Base-by-base conservation (phyloP, 2,113 vertebrate genomes). In the Aegypius monachus region DNA sequence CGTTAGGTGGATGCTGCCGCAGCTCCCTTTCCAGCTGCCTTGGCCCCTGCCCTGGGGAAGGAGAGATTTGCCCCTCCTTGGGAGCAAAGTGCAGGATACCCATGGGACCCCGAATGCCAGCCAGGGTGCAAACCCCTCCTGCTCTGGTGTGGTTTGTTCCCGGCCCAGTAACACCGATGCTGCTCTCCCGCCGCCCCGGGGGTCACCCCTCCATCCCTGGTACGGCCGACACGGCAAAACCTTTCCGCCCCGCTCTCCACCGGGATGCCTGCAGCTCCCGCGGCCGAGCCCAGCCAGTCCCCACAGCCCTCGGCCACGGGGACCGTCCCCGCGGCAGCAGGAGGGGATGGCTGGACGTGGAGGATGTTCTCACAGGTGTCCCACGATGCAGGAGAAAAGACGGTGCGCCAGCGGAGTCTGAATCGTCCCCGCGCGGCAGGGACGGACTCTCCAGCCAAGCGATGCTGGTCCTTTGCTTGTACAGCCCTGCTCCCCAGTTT, bases 1-100 rank as follows among this genome's bases (percentile, higher is more conserved):
- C 1, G 0, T 29, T 34, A 15, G 0, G 1, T 22, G 71, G 80
- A 9, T 31, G 93, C 43, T 63, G 67, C 75, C 3, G 5, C 36
- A 19, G 88, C 73, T 36, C 62, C 1, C 2, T 47, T 77, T 42
- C 68, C 83, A 47, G 27, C 78, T 5, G 4, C 82, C 48, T 48
- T 26, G 77, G 42, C 9, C 11, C 63, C 77, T 34, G 80, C 25
- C 43, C 47, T 32, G n/a, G n/a, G n/a, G 8, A 43, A 82, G 66
- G 52, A 63, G 48, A 45, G 72, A 13, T 13, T 27, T n/a, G 40
- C 34, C 26, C 25, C 43, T 71, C n/a, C n/a, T 52, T 0, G 3
- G 77, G 38, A 65, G 40, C 50, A 43, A 58, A 42, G 65, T 8
- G 32, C 47, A 40, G 9, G 90, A 36, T 73, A 23, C 56, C 52